Evolutionary conservation across 2,888 invertebrate genomes (phyloP).

Genomic region (Sphecodes monilicornis): DNA sequence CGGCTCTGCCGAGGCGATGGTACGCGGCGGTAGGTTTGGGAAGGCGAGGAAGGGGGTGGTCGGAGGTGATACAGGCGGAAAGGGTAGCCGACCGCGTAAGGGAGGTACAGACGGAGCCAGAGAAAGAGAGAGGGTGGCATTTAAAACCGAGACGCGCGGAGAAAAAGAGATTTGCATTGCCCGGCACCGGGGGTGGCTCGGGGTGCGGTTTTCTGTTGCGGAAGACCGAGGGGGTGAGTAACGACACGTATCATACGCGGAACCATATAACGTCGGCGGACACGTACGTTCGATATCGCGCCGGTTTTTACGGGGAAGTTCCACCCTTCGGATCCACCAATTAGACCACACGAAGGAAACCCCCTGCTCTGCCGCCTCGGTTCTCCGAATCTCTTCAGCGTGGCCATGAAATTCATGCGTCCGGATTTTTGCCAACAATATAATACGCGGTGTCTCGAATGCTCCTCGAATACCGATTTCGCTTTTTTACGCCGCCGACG

Average conservation of each 20-base stretch:
- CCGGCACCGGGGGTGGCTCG: slow-evolving; percentile 67
- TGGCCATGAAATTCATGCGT: slow-evolving; percentile 4
- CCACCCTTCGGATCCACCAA: slow-evolving; percentile 72
- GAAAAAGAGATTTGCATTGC: slow-evolving; percentile 82
- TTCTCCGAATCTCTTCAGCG: slow-evolving; percentile 48
- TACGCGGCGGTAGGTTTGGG: slow-evolving; percentile 37
- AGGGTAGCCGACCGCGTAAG: slow-evolving; percentile 66
- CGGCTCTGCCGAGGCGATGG: slow-evolving; percentile 49
- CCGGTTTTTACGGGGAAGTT: slow-evolving; percentile 75
- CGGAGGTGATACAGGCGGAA: slow-evolving; percentile 61
- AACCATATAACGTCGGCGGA: slow-evolving; percentile 74
- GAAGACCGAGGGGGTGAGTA: slow-evolving; percentile 76
- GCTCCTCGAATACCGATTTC: not conserved
- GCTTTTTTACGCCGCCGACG: not conserved
- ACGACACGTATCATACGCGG: slow-evolving; percentile 80
- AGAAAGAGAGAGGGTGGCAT: slow-evolving; percentile 76
- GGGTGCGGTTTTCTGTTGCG: slow-evolving; percentile 68
- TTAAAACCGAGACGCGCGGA: slow-evolving; percentile 81
- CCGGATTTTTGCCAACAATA: slow-evolving; percentile 17
- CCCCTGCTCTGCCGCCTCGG: slow-evolving; percentile 19
- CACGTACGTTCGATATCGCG: slow-evolving; percentile 80
- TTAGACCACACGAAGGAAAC: slow-evolving; percentile 72
- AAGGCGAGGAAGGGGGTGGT: slow-evolving; percentile 12
- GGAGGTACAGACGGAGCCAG: slow-evolving; percentile 55
- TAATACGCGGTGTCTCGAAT: slow-evolving; percentile 1